These are phyloP conservation scores for Rhipidura dahli DNA, from an alignment of 2,113 vertebrate species.

Conservation along the genomic window DNA sequence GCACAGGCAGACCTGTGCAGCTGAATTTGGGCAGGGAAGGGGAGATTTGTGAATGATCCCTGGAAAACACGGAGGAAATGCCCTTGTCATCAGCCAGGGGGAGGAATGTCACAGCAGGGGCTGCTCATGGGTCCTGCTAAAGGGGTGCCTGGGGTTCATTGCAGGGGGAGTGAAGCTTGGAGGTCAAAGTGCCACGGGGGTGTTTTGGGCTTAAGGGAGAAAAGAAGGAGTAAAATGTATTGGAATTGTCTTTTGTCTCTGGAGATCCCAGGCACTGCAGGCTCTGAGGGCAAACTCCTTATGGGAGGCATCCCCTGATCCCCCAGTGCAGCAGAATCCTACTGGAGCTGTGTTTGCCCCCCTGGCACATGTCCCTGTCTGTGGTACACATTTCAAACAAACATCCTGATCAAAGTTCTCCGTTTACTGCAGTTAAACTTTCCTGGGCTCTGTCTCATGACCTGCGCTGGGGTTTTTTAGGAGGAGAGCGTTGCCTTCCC, in stretches of 20 bases:
- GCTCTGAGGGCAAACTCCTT: background rate
- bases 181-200: background rate
- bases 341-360: background rate
- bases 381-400: background rate
- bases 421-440: background rate
- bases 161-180: background rate
- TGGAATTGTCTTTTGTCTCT: background rate
- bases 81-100: background rate
- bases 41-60: background rate
- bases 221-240: background rate
- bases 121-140: background rate
- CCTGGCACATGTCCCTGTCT: background rate
- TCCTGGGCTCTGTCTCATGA: background rate
- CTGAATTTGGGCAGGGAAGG: background rate
- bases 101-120: background rate
- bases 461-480: background rate
- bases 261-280: background rate
- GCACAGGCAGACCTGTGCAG: background rate
- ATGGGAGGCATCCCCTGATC: background rate
- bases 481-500: background rate
- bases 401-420: background rate
- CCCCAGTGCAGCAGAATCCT: background rate
- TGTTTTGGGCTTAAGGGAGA: background rate
- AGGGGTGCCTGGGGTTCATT: slow-evolving; percentile 31
- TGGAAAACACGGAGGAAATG: background rate